Conservation (phyloP, 23 tunicate species). For the Pegea sp. region DNA sequence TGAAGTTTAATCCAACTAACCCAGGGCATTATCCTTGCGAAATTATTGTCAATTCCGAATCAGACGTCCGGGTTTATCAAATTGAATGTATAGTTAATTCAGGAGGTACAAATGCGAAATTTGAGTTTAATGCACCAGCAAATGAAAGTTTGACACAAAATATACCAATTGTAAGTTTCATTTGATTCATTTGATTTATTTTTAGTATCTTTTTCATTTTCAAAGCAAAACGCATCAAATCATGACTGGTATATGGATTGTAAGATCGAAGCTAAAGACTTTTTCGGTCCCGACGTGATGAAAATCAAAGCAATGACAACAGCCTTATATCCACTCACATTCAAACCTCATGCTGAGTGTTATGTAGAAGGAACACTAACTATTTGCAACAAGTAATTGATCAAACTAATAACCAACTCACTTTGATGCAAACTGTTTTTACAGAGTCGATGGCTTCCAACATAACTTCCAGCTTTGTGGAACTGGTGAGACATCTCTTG, state of each 20-base stretch:
- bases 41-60: slow-evolving; percentile 34
- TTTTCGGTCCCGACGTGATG: slow-evolving; percentile 39
- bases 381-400: slow-evolving; percentile 51
- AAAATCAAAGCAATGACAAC: slow-evolving; percentile 55
- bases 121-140: slow-evolving; percentile 74
- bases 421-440: neutral
- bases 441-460: slow-evolving; percentile 55
- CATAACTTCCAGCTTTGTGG: slow-evolving; percentile 59
- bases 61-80: slow-evolving; percentile 48
- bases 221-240: slow-evolving; percentile 82
- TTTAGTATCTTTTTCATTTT: no score
- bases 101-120: slow-evolving; percentile 41
- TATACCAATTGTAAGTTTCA: slow-evolving; percentile 66
- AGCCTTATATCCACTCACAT: slow-evolving; percentile 62
- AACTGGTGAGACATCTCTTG: slow-evolving; percentile 55
- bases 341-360: slow-evolving; percentile 78
- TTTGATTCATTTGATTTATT: neutral
- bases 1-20: slow-evolving; percentile 33
- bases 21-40: slow-evolving; percentile 89
- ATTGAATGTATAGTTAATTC: slow-evolving; percentile 81
- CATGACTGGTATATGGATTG: slow-evolving; percentile 85
- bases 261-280: slow-evolving; percentile 39
- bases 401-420: neutral
- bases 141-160: slow-evolving; percentile 70
- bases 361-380: slow-evolving; percentile 32